A percentile compares a stretch with the other conserved stretches of the same genome.
Evolutionary conservation across 2,113 vertebrate species (phyloP).

Genomic region (Rhinolophus ferrumequinum): DNA sequence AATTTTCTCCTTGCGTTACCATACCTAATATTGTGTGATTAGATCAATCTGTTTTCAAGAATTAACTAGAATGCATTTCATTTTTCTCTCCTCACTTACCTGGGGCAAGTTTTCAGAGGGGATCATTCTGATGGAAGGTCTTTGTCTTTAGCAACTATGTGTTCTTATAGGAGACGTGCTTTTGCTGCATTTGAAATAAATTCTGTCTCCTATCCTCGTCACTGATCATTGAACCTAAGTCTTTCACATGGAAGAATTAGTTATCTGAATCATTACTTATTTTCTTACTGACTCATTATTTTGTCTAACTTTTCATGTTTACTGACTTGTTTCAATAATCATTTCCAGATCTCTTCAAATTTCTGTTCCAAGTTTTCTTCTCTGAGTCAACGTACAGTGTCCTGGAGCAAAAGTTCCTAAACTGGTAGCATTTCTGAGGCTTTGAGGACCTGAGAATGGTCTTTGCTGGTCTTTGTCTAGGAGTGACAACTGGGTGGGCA

Average conservation of each 20-base stretch:
- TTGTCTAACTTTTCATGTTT: neutral
- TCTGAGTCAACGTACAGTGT: neutral
- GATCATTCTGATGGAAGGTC: neutral
- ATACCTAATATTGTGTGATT: neutral
- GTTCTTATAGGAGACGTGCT: neutral
- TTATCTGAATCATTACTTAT: neutral
- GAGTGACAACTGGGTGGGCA: neutral
- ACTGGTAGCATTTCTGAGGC: neutral
- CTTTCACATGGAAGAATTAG: neutral
- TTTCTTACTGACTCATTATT: neutral
- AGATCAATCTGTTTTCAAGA: neutral
- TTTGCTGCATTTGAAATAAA: neutral
- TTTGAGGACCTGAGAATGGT: neutral
- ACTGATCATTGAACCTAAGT: neutral
- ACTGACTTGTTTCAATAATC: neutral
- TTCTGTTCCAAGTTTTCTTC: neutral
- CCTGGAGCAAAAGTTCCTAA: neutral
- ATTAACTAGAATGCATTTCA: neutral
- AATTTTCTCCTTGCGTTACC: neutral
- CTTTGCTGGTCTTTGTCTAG: neutral
- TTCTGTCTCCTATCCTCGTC: neutral
- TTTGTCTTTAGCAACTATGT: neutral
- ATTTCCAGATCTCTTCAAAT: neutral
- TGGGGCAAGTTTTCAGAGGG: neutral
- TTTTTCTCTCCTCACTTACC: neutral